phyloP scores from a whole-genome alignment of 1,140 invertebrate species.

The Coptotermes formosanus region DNA sequence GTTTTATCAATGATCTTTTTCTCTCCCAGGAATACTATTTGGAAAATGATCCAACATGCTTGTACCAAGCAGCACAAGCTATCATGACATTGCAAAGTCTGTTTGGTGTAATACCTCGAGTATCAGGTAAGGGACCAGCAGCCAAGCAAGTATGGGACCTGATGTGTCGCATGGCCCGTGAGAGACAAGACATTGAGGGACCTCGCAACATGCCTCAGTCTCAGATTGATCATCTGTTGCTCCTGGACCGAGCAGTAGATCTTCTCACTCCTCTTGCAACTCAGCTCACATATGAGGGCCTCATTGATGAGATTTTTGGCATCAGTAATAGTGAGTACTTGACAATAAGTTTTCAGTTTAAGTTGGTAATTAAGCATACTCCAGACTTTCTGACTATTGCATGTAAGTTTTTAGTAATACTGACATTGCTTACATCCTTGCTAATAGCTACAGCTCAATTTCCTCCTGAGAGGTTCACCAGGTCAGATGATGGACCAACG shows the following conservation, averaged over 20 bases:
- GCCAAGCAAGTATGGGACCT: slow-evolving; percentile 88
- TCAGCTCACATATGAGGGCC: slow-evolving; percentile 95
- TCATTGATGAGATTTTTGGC: slow-evolving; percentile 89
- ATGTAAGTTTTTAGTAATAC: neutral
- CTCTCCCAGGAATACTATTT: slow-evolving; percentile 71
- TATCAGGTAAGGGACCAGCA: slow-evolving; percentile 86
- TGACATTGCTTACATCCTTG: slow-evolving; percentile 19
- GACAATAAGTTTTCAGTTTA: neutral
- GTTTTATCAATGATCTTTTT: neutral
- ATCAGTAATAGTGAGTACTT: slow-evolving; percentile 60
- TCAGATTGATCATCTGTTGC: slow-evolving; percentile 81
- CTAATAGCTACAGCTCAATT: slow-evolving; percentile 73
- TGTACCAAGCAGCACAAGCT: slow-evolving; percentile 86
- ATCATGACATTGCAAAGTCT: slow-evolving; percentile 81
- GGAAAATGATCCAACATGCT: slow-evolving; percentile 83
- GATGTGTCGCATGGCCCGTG: slow-evolving; percentile 74
- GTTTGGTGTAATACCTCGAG: slow-evolving; percentile 85
- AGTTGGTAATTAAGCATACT: neutral
- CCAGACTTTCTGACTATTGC: neutral
- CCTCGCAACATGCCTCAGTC: neutral
- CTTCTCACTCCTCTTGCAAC: slow-evolving; percentile 88
- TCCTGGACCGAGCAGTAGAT: slow-evolving; percentile 89
- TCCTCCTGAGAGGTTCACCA: slow-evolving; percentile 79
- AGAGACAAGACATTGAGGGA: slow-evolving; percentile 47
- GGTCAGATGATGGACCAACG: slow-evolving; percentile 59